Evolutionary conservation across 2,888 invertebrate genomes (phyloP).

Genomic region (Yponomeuta sedellus): DNA sequence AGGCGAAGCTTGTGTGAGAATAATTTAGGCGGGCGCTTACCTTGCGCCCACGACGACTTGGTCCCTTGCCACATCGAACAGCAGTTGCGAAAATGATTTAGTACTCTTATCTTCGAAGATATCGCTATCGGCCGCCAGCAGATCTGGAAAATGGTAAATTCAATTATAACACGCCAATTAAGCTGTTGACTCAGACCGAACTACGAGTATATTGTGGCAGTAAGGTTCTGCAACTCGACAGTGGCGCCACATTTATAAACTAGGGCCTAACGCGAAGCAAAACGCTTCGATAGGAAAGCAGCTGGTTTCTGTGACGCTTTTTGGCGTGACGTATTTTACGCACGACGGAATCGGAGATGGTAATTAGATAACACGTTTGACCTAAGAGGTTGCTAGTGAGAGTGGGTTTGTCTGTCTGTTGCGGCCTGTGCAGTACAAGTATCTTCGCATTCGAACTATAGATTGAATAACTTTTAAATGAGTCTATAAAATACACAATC

Average conservation of each 20-base stretch:
- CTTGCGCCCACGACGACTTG: constrained; percentile 93
- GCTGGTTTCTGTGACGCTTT: not conserved
- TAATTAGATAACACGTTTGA: too few relatives aligned
- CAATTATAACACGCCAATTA: constrained; percentile 14
- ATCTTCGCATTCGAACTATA: too few relatives aligned
- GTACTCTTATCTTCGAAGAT: constrained; percentile 84
- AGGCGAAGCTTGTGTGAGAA: not conserved
- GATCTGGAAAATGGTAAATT: constrained; percentile 76
- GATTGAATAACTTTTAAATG: too few relatives aligned
- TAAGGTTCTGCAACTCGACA: not conserved
- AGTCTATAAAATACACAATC: too few relatives aligned
- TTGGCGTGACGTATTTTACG: too few relatives aligned
- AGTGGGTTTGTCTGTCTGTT: too few relatives aligned
- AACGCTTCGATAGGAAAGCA: not conserved
- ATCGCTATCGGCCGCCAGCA: constrained; percentile 79
- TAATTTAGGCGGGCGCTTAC: constrained; percentile 70
- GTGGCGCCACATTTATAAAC: constrained; percentile 12
- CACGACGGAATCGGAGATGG: too few relatives aligned
- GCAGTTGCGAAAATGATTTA: constrained; percentile 86
- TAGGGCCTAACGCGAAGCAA: not conserved
- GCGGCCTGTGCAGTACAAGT: too few relatives aligned
- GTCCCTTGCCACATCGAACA: constrained; percentile 90
- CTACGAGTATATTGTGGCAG: constrained; percentile 4
- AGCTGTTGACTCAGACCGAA: constrained; percentile 11
- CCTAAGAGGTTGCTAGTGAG: too few relatives aligned